Evolutionary conservation across 2,888 invertebrate genomes (phyloP).

Genomic region (Graphium colonna): DNA sequence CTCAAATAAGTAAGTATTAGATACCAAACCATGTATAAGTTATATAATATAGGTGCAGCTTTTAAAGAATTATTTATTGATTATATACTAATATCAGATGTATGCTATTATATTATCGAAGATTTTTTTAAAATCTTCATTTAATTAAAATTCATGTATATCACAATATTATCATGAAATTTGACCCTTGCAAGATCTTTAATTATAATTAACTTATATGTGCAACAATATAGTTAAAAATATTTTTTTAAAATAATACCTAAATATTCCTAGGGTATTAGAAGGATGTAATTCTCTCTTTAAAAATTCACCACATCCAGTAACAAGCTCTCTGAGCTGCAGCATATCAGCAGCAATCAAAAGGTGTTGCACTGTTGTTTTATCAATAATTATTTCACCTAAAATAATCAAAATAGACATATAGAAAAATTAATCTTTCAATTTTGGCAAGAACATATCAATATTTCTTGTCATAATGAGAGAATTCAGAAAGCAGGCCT

Average conservation of each 20-base stretch:
- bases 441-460: not conserved
- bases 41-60: too few species aligned
- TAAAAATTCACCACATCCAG: conserved; percentile 91
- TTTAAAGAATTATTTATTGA: too few species aligned
- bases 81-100: too few species aligned
- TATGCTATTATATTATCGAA: too few species aligned
- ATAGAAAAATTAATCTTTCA: conserved; percentile 1
- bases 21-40: too few species aligned
- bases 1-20: too few species aligned
- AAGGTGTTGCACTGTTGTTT: conserved; percentile 92
- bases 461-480: too few species aligned
- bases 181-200: too few species aligned
- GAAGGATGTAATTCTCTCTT: conserved; percentile 91
- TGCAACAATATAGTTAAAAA: not conserved
- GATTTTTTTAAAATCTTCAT: too few species aligned
- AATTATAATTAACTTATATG: not conserved
- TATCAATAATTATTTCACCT: conserved; percentile 84
- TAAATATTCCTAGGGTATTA: conserved; percentile 93
- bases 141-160: too few species aligned
- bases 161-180: too few species aligned
- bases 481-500: too few species aligned
- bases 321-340: conserved; percentile 88
- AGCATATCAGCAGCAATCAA: conserved; percentile 95
- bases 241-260: conserved; percentile 55
- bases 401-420: conserved; percentile 21